phyloP scores from a whole-genome alignment of 2,113 vertebrate genomes.

The Callaeas wilsoni region DNA sequence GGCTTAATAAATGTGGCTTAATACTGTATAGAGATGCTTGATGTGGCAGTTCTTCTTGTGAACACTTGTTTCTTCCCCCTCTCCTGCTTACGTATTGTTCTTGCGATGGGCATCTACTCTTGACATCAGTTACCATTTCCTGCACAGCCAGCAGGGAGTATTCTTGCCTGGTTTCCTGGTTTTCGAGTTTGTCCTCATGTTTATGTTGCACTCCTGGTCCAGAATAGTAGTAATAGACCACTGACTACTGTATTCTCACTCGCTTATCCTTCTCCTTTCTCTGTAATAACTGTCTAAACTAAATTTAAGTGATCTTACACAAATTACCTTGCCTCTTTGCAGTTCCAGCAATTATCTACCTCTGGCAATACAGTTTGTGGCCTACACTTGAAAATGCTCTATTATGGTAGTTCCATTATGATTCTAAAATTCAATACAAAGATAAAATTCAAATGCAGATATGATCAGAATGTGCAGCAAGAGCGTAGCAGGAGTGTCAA shows the following conservation, averaged over 20 bases:
- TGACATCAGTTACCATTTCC: slow-evolving; percentile 61
- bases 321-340: slow-evolving; percentile 12
- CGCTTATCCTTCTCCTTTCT: background rate
- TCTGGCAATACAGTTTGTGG: slow-evolving; percentile 9
- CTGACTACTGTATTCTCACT: background rate
- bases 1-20: slow-evolving; percentile 47
- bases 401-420: slow-evolving; percentile 2
- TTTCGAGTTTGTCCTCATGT: slow-evolving; percentile 57
- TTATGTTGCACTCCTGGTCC: slow-evolving; percentile 51
- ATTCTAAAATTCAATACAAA: slow-evolving; percentile 41
- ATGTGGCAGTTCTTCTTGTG: slow-evolving; percentile 57
- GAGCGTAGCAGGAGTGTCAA: background rate
- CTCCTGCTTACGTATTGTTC: slow-evolving; percentile 66
- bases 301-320: slow-evolving; percentile 29
- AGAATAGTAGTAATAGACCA: slow-evolving; percentile 61
- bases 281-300: slow-evolving; percentile 13
- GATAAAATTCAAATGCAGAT: slow-evolving; percentile 42
- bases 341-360: slow-evolving; percentile 13
- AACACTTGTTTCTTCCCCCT: slow-evolving; percentile 67
- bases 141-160: slow-evolving; percentile 59
- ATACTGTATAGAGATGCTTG: slow-evolving; percentile 56
- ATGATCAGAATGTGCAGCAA: slow-evolving; percentile 8
- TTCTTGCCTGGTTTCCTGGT: slow-evolving; percentile 63
- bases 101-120: slow-evolving; percentile 60
- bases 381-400: slow-evolving; percentile 1